phyloP scores from a whole-genome alignment of 1,140 invertebrate species.

The Paralvinella palmiformis region DNA sequence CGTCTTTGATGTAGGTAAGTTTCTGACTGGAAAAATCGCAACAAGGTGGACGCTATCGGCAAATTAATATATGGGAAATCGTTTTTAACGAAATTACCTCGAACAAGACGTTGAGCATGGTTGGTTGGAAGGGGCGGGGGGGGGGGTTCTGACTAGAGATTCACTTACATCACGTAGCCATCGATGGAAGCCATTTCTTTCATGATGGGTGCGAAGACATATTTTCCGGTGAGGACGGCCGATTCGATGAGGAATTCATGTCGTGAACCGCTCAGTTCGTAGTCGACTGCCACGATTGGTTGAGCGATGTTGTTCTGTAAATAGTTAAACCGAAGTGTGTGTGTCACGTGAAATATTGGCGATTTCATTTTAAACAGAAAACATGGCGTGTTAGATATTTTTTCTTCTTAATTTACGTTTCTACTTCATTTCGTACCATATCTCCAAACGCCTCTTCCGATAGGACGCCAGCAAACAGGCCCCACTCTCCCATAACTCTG shows the following conservation, averaged over 20 bases:
- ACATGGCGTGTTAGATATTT: neutral
- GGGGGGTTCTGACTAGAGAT: neutral
- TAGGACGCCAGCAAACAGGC: too few species aligned
- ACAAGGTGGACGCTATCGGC: neutral
- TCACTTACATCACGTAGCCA: slow-evolving; percentile 27
- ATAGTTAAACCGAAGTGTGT: too few species aligned
- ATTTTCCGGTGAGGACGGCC: slow-evolving; percentile 25
- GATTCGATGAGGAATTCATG: slow-evolving; percentile 26
- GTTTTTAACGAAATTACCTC: neutral
- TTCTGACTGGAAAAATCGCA: slow-evolving; percentile 1
- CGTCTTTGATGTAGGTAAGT: slow-evolving; percentile 9
- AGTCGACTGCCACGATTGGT: slow-evolving; percentile 19
- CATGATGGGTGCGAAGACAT: slow-evolving; percentile 24
- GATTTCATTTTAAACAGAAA: slow-evolving; percentile 17
- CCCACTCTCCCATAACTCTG: too few species aligned
- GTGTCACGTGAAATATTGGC: slow-evolving; percentile 15
- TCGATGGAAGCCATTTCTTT: slow-evolving; percentile 21
- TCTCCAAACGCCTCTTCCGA: too few species aligned
- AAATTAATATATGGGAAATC: neutral
- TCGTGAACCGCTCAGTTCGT: slow-evolving; percentile 22
- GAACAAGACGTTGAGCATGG: neutral
- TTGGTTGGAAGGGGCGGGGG: too few species aligned
- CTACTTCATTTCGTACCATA: neutral
- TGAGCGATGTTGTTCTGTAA: slow-evolving; percentile 22
- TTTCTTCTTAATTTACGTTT: neutral